These are phyloP conservation scores for Cottoperca gobio DNA, from an alignment of 2,797 vertebrate genomes.

Conservation along the genomic window DNA sequence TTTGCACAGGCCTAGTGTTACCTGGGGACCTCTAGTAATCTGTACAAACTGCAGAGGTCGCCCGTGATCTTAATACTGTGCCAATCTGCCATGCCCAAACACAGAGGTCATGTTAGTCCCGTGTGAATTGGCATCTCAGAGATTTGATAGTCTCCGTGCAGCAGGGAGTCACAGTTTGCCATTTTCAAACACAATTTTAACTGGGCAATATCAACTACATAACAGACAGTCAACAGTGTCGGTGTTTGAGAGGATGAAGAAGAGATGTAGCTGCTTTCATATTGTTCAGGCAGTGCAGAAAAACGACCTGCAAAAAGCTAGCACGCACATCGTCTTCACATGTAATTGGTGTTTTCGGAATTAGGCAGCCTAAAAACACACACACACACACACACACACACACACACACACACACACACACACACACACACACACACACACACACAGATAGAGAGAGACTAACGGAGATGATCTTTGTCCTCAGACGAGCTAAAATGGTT, in stretches of 20 bases:
- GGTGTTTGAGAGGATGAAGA: background rate
- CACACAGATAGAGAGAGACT: conserved; percentile 21
- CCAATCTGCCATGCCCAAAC: too few species aligned
- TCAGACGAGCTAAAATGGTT: conserved; percentile 68
- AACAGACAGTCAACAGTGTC: background rate
- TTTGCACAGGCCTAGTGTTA: too few species aligned
- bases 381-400: background rate
- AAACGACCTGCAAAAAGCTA: background rate
- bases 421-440: background rate
- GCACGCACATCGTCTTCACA: background rate
- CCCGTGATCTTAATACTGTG: too few species aligned
- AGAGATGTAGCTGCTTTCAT: background rate
- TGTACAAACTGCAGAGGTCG: too few species aligned
- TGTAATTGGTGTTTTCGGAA: background rate
- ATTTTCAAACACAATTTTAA: background rate
- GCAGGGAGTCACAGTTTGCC: too few species aligned
- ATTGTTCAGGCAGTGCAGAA: background rate
- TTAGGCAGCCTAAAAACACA: background rate
- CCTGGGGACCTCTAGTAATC: too few species aligned
- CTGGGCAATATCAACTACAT: background rate
- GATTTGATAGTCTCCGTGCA: too few species aligned
- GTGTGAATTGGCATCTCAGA: too few species aligned
- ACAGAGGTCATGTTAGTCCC: too few species aligned
- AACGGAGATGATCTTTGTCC: conserved; percentile 66
- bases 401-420: background rate